Percentiles rank a stretch among this genome's conserved stretches.
Conservation (phyloP, 2,113 vertebrate species). For the Centropus bengalensis region DNA sequence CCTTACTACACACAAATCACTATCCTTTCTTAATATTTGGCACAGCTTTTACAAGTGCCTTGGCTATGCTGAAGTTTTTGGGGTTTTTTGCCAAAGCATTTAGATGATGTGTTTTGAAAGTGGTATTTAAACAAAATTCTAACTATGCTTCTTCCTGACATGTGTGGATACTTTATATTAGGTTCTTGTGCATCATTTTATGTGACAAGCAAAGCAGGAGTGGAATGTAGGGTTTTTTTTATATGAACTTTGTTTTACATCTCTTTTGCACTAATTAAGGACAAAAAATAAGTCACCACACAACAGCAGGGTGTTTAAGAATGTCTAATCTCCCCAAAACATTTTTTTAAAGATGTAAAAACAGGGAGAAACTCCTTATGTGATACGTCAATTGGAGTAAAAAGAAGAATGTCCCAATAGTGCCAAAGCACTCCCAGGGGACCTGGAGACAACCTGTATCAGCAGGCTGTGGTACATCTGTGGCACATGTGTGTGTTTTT, state of each 20-base stretch:
- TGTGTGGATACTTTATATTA: not conserved
- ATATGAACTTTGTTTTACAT: not conserved
- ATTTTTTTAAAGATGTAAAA: not conserved
- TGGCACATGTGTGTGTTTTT: not conserved
- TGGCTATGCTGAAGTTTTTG: not conserved
- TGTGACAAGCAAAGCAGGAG: not conserved
- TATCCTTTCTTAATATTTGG: rapidly evolving
- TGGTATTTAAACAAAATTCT: not conserved
- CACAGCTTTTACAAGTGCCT: not conserved
- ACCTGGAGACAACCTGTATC: not conserved
- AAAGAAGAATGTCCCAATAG: not conserved
- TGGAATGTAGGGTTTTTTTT: not conserved
- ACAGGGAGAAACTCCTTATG: not conserved
- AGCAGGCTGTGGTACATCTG: not conserved
- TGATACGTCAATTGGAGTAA: not conserved
- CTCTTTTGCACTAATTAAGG: not conserved
- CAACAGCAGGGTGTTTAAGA: not conserved
- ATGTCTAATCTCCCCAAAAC: not conserved
- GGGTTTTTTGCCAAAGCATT: not conserved
- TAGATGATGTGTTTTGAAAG: not conserved
- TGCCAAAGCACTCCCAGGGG: not conserved
- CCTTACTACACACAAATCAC: not conserved
- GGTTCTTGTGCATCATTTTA: not conserved
- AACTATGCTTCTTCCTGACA: not conserved
- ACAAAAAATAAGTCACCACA: not conserved